Evolutionary conservation across 2,797 vertebrate genomes (phyloP), one percentile per base, ranked within the genome.

Genomic region (Phyllotis vaccarum): DNA sequence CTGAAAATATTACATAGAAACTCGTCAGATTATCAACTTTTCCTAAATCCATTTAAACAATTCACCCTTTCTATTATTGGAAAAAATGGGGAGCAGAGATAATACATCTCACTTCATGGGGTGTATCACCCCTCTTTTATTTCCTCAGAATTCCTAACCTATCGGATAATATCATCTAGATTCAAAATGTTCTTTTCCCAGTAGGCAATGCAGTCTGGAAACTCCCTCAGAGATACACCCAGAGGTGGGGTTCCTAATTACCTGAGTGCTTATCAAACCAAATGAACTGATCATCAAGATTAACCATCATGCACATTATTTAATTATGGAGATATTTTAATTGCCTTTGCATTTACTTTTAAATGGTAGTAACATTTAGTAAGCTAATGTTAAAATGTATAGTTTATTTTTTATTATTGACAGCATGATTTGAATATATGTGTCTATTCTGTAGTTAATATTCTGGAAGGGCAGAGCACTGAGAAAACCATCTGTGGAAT

Each of bases 241-340:
- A 54, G 43, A 89, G 43, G 40, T n/a, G 29, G 19, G 6, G 62
- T 66, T 90, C 52, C 75, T 90, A 54, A 90, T 31, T 79, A 27
- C 10, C 34, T 31, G 11, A 60, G 43, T 52, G 29, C 54, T 88
- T 88, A 46, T 75, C 52, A 75, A 88, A 58, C 29, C 29, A 43
- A 75, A 75, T 34, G 0, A 88, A 60, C 46, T 75, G 27, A 60
- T 43, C 31, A 46, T 46, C 54, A 46, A 75, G 54, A 62, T 52
- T 79, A 79, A 31, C 75, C 10, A 79, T 37, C 74, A 49, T 27
- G 29, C 0, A 29, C 66, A 66, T 56, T 75, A 93, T 80, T 76
- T 94, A 94, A 96, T 95, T 95, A 92, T 46, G 9, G 52, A 78
- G 56, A 89, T 19, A 86, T 88, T 93, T 94, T 86, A 68, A 80